These are phyloP conservation scores for Microctenopoma stevenorrisi DNA, from an alignment of 2,797 vertebrate species.

Conservation along the genomic window DNA sequence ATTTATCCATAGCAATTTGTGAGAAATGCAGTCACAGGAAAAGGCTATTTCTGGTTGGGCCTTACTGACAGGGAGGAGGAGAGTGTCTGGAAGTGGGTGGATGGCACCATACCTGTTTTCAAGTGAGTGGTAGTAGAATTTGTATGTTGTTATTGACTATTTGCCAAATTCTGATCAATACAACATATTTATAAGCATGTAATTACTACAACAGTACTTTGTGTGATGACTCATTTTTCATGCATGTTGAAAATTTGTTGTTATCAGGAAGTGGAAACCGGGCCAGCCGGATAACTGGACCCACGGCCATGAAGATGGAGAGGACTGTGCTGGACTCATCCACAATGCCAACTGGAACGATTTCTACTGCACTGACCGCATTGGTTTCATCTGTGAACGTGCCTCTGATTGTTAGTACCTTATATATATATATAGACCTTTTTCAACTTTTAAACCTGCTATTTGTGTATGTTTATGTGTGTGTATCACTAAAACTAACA, in stretches of 20 bases:
- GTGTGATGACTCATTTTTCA: neutral
- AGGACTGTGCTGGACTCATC: constrained; percentile 95
- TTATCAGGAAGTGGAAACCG: constrained; percentile 92
- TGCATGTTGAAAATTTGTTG: constrained; percentile 2
- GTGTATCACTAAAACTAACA: neutral
- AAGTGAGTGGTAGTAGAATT: constrained; percentile 80
- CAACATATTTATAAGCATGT: neutral
- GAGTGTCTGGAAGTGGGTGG: constrained; percentile 94
- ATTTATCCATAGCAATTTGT: constrained; percentile 87
- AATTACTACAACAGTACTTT: neutral
- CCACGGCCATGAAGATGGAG: constrained; percentile 88
- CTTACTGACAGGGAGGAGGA: constrained; percentile 90
- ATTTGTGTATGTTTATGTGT: neutral
- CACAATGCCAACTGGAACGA: constrained; percentile 94
- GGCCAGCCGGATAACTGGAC: constrained; percentile 98
- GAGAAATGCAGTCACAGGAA: constrained; percentile 85
- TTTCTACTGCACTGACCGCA: constrained; percentile 93
- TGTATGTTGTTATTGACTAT: neutral
- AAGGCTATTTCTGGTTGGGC: constrained; percentile 94
- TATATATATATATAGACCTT: neutral
- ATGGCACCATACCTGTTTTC: constrained; percentile 88
- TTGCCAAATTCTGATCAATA: neutral
- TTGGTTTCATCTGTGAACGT: constrained; percentile 94
- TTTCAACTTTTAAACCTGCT: neutral
- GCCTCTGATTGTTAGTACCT: constrained; percentile 83